Base-by-base conservation (phyloP, 1,140 invertebrate species). In the Pseudomyrmex concolor region DNA sequence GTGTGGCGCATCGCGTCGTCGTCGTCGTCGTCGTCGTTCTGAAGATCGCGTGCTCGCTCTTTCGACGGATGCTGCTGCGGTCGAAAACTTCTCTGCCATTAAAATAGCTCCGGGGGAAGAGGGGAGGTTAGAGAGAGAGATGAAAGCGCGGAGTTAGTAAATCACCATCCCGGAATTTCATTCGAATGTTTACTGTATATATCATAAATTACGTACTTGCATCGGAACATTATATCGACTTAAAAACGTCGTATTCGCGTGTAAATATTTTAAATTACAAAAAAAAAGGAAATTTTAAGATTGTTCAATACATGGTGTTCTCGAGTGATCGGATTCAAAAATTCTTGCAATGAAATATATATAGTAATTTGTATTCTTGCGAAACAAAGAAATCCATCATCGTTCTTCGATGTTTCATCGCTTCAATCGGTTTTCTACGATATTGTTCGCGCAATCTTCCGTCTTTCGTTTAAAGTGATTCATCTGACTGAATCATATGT, bases 21-120 rank as follows among this genome's bases (percentile, higher is more conserved):
- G 83, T 71, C 60, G 51, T 86, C 34, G 51, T 86, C 34, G 55
- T 48, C 48, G 83, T 71, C 60, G 57, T 86, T 22, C 71, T 59
- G 71, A 82, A 86, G 86, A 83, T 73, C 66, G 54, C 80, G 51
- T 71, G 34, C 68, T 60, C 67, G 51, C 71, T 55, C 85, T 82
- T 72, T 55, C 84, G 76, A 78, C 66, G 59, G 66, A 87, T 85
- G 76, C 71, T 71, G 74, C 64, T 45, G 64, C 57, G 22, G 57
- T 43, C 76, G 76, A 70, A 34, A 34, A 34, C 34, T 34, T 34
- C 34, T 34, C 34, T 34, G 34, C 34, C 34, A 71, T 60, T 66
- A 70, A 70, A 66, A 80, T 80, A n/a, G 51, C 45, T 43, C 34
- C 45, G 51, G 73, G 34, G 19, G n/a, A n/a, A n/a, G n/a, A n/a